Evolutionary conservation across 2,797 vertebrate genomes (phyloP).

Genomic region (Gambusia yucatana): DNA sequence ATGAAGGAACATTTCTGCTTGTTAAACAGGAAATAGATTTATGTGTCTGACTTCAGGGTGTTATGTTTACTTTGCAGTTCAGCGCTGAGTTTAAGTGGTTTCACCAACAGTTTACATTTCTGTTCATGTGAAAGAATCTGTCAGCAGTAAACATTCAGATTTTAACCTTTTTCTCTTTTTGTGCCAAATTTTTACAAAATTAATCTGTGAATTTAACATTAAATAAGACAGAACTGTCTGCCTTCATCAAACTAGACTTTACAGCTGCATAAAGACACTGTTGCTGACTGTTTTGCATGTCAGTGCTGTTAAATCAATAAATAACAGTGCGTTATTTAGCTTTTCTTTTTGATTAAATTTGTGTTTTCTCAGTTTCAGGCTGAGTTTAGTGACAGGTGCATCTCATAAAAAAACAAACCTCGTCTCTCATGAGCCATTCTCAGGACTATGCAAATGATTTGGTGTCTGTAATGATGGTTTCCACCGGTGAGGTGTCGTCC

Average conservation of each 20-base stretch:
- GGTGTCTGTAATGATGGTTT: conserved; percentile 3
- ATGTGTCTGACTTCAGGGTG: conserved; percentile 36
- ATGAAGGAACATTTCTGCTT: not conserved
- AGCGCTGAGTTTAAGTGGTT: conserved; percentile 20
- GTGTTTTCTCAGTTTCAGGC: conserved; percentile 24
- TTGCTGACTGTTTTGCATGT: too few relatives aligned
- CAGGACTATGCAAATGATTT: conserved; percentile 32
- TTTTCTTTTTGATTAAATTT: not conserved
- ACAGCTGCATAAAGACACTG: not conserved
- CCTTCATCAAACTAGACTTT: not conserved
- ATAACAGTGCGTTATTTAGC: not conserved
- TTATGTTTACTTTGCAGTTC: conserved; percentile 57
- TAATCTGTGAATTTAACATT: not conserved
- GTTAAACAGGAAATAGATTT: not conserved
- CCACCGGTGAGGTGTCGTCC: not conserved
- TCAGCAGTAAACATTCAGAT: not conserved
- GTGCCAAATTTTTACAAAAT: not conserved
- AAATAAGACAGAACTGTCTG: not conserved
- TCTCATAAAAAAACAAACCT: conserved; percentile 10
- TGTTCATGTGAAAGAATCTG: conserved; percentile 3
- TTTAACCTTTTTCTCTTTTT: not conserved
- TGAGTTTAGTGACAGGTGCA: conserved; percentile 25
- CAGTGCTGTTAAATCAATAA: not conserved
- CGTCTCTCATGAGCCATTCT: conserved; percentile 10
- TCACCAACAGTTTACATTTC: conserved; percentile 11